phyloP scores from a whole-genome alignment of 2,888 invertebrate genomes.

The Prosapia bicincta region DNA sequence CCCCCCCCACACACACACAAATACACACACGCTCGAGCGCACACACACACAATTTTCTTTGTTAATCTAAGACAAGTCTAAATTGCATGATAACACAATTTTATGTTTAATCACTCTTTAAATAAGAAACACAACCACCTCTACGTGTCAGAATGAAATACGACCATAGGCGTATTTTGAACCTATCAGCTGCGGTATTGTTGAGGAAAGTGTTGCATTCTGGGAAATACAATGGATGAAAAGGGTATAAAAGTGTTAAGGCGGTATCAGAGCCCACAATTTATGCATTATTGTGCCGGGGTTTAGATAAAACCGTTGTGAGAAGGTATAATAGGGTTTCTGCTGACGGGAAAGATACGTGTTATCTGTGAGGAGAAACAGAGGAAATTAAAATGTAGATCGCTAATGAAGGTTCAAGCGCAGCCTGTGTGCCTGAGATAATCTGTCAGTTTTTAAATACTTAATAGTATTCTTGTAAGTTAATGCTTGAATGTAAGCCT shows the following conservation, averaged over 20 bases:
- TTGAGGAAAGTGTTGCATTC: background rate
- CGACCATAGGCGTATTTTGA: background rate
- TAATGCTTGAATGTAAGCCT: no score
- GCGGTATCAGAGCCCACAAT: background rate
- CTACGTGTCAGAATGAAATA: background rate
- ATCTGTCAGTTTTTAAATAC: no score
- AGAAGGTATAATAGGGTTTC: slow-evolving; percentile 16
- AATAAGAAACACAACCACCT: no score
- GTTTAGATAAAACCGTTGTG: slow-evolving; percentile 16
- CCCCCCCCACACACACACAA: no score
- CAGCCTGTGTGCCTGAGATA: no score
- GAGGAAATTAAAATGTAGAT: slow-evolving; percentile 17
- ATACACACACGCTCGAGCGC: no score
- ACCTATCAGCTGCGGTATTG: background rate
- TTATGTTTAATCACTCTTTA: no score
- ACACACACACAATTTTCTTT: no score
- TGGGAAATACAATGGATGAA: background rate
- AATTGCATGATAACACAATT: no score
- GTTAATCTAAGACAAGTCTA: no score
- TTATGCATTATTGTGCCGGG: slow-evolving; percentile 17
- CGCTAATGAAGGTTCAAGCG: background rate
- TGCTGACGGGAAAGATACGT: slow-evolving; percentile 7
- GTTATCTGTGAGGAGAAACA: slow-evolving; percentile 15
- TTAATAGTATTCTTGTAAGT: no score
- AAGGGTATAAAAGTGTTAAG: background rate